phyloP scores from a whole-genome alignment of 2,888 invertebrate species.

The Tipula vernalis region DNA sequence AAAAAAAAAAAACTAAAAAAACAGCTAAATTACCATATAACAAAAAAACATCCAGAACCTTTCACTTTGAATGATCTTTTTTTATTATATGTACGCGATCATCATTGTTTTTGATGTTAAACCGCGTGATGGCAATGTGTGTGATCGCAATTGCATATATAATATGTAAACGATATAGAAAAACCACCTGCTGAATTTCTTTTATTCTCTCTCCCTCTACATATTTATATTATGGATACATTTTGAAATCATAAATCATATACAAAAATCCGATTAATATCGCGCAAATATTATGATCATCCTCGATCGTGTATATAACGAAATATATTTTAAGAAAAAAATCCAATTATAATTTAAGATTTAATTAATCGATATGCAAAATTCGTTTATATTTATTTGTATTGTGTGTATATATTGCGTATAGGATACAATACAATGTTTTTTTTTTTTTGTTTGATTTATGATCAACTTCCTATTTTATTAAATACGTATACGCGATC shows the following conservation, averaged over 20 bases:
- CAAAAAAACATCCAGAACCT: neutral
- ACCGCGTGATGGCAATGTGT: neutral
- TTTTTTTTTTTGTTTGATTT: neutral
- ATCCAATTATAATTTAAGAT: conserved; percentile 7
- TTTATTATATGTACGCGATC: neutral
- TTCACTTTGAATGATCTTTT: neutral
- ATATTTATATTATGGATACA: neutral
- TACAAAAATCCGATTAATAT: neutral
- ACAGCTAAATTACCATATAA: neutral
- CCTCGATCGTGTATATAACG: neutral
- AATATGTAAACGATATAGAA: neutral
- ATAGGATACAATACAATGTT: neutral
- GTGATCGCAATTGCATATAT: neutral
- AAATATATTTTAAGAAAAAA: neutral
- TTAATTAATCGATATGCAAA: conserved; percentile 9
- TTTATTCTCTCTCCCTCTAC: neutral
- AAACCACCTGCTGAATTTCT: neutral
- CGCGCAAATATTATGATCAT: conserved; percentile 6
- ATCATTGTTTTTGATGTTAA: neutral
- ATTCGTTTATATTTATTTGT: neutral
- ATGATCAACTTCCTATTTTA: neutral
- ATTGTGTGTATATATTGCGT: neutral
- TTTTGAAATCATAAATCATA: neutral
- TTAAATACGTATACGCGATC: neutral
- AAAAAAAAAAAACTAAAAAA: neutral